phyloP scores from a whole-genome alignment of 2,888 invertebrate species.

The Erannis defoliaria region DNA sequence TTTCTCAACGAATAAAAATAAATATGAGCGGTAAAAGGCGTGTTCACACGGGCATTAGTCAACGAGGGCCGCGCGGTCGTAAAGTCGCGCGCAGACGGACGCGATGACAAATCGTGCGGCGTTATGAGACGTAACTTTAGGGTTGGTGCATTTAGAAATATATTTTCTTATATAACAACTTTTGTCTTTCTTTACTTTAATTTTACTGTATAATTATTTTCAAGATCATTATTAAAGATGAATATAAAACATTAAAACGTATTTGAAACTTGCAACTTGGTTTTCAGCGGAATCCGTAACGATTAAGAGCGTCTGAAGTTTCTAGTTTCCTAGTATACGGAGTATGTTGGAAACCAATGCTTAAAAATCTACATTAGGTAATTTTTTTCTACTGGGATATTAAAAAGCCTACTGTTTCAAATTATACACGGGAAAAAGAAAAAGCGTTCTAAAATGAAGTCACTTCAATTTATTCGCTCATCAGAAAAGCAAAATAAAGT shows the following conservation, averaged over 20 bases:
- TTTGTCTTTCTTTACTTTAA: too few relatives aligned
- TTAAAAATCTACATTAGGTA: not conserved
- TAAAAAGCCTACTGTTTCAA: not conserved
- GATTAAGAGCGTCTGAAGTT: too few relatives aligned
- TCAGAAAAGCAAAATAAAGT: too few relatives aligned
- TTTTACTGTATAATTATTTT: too few relatives aligned
- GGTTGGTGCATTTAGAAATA: not conserved
- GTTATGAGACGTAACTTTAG: slow-evolving; percentile 2
- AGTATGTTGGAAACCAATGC: too few relatives aligned
- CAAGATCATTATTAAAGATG: too few relatives aligned
- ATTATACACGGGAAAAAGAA: slow-evolving; percentile 14
- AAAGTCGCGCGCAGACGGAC: slow-evolving; percentile 38
- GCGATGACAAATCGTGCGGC: slow-evolving; percentile 32
- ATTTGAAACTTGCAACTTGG: too few relatives aligned
- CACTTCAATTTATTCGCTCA: too few relatives aligned
- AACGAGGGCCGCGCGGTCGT: slow-evolving; percentile 33
- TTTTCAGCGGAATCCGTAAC: too few relatives aligned
- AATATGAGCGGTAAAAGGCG: slow-evolving; percentile 33
- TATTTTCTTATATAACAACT: too few relatives aligned
- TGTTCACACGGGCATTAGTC: slow-evolving; percentile 36
- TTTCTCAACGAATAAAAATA: slow-evolving; percentile 20
- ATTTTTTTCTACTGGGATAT: not conserved
- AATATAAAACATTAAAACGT: too few relatives aligned
- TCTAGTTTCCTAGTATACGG: not conserved
- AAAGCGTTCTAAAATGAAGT: too few relatives aligned